These are phyloP conservation scores for Dioctria rufipes DNA, from an alignment of 2,888 invertebrate species.

Conservation along the genomic window DNA sequence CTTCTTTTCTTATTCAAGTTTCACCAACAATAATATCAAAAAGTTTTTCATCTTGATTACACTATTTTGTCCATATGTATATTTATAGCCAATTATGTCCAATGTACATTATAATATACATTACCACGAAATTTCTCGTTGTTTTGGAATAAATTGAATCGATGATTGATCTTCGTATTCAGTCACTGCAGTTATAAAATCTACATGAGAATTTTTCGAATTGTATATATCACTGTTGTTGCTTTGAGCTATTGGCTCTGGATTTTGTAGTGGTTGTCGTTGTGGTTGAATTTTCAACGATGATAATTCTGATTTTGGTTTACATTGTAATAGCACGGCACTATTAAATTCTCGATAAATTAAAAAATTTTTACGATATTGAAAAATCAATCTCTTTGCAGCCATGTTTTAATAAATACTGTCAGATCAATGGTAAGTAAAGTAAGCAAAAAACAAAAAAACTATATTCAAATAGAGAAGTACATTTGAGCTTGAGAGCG, in stretches of 20 bases:
- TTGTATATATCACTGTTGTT: neutral
- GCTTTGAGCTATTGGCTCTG: no score
- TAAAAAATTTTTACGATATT: constrained; percentile 37
- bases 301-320: constrained; percentile 1
- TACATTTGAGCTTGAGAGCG: constrained; percentile 9
- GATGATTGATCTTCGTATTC: constrained; percentile 22
- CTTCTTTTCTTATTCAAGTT: no score
- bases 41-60: no score
- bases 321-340: constrained; percentile 26
- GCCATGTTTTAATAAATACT: constrained; percentile 17
- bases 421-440: neutral
- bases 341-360: constrained; percentile 32
- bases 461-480: neutral
- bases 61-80: no score
- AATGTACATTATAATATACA: neutral
- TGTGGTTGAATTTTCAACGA: neutral
- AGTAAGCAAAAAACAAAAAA: constrained; percentile 20
- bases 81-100: no score
- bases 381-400: constrained; percentile 34
- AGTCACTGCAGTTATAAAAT: constrained; percentile 22
- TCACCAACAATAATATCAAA: no score
- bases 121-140: constrained; percentile 31
- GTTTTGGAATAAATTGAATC: constrained; percentile 20
- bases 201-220: constrained; percentile 20
- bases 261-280: neutral